These are phyloP conservation scores for Paracanthobrama guichenoti DNA, from an alignment of 2,113 vertebrate species.

Conservation along the genomic window DNA sequence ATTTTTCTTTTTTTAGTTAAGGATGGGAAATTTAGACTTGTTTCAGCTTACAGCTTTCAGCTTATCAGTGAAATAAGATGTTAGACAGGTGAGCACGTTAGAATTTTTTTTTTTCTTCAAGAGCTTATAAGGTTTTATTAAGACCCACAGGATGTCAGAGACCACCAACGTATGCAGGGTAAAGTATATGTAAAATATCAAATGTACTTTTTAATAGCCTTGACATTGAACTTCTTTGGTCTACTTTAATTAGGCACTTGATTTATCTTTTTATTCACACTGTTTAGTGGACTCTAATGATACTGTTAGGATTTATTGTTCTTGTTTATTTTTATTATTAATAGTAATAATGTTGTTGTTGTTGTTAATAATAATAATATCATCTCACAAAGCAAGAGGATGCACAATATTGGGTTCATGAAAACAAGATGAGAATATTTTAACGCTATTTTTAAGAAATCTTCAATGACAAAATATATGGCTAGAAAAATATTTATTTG, in stretches of 20 bases:
- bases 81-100: not conserved
- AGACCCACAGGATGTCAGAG: conserved; percentile 1
- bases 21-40: not conserved
- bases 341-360: too few species aligned
- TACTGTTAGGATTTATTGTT: too few species aligned
- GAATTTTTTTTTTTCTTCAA: not conserved
- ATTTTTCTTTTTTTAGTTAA: not conserved
- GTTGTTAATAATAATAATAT: not conserved
- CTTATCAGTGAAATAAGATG: not conserved
- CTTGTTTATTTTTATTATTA: too few species aligned
- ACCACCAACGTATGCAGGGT: not conserved
- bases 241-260: not conserved
- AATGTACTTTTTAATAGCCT: not conserved
- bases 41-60: not conserved
- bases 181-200: not conserved
- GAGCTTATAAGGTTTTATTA: not conserved
- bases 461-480: too few species aligned
- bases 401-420: too few species aligned
- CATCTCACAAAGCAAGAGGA: too few species aligned
- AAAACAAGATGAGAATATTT: too few species aligned
- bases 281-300: not conserved
- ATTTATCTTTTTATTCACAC: not conserved
- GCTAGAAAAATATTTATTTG: too few species aligned
- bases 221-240: not conserved
- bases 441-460: too few species aligned